Conservation (phyloP, 2,797 vertebrate genomes). For the Toxotes lorentzi region DNA sequence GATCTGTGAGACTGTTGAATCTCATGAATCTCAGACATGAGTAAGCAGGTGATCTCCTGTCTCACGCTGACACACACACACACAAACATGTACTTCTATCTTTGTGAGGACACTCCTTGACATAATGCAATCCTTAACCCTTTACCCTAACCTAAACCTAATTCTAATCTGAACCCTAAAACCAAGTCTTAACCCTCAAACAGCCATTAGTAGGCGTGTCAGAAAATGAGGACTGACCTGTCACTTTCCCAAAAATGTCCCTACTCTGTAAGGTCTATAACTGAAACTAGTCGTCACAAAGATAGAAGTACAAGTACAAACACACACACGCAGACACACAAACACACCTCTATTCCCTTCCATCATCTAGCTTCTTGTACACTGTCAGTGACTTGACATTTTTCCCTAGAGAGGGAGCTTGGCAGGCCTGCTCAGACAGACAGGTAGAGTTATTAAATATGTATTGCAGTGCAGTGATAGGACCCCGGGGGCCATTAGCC, state of each 20-base stretch:
- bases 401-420: conserved; percentile 53
- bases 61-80: neutral
- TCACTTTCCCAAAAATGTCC: too few species aligned
- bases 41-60: conserved; percentile 19
- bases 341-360: conserved; percentile 7
- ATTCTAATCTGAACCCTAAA: too few species aligned
- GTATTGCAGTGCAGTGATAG: conserved; percentile 78
- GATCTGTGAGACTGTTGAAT: neutral
- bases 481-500: conserved; percentile 76
- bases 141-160: too few species aligned
- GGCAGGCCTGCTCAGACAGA: conserved; percentile 57
- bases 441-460: conserved; percentile 80
- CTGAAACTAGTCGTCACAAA: too few species aligned
- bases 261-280: too few species aligned
- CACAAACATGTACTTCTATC: too few species aligned
- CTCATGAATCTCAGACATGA: conserved; percentile 25
- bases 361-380: conserved; percentile 36
- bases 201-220: too few species aligned
- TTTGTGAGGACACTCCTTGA: too few species aligned
- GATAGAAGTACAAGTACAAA: too few species aligned
- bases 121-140: too few species aligned
- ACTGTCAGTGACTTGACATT: conserved; percentile 65
- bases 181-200: too few species aligned
- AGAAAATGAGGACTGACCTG: too few species aligned
- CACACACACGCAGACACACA: conserved; percentile 18